A percentile compares a stretch with the other conserved stretches of the same genome.
These are phyloP conservation scores for Carcharodon carcharias DNA, from an alignment of 2,797 vertebrate genomes.

Conservation along the genomic window DNA sequence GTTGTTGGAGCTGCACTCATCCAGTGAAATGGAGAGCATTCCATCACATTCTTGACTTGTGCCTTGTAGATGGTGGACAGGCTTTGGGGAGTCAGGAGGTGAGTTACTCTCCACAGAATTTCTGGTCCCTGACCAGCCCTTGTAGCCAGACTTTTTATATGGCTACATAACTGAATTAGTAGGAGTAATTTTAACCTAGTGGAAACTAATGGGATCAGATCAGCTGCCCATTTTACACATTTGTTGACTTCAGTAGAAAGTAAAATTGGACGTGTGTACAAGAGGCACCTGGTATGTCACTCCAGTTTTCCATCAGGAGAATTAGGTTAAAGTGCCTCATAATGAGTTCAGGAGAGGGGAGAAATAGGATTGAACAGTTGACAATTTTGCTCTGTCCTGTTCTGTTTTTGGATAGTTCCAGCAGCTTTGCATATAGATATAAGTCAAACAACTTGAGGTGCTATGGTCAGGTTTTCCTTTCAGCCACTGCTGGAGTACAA, in stretches of 20 bases:
- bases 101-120: too few species aligned
- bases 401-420: neutral
- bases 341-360: neutral
- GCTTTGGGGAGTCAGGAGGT: too few species aligned
- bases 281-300: too few species aligned
- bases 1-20: too few species aligned
- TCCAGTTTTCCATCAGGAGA: neutral
- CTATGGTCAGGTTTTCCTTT: neutral
- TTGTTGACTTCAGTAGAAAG: neutral
- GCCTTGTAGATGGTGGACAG: too few species aligned
- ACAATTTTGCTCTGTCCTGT: neutral
- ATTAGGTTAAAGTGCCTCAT: neutral
- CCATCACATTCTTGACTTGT: too few species aligned
- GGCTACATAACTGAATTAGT: too few species aligned
- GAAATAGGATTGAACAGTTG: neutral
- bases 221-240: neutral
- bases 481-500: neutral
- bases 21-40: too few species aligned
- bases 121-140: too few species aligned
- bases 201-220: neutral
- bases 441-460: neutral
- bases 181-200: neutral
- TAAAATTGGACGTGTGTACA: neutral
- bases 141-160: too few species aligned
- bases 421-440: neutral